Conservation (phyloP, 2,113 vertebrate genomes). For the Xiphorhynchus elegans region DNA sequence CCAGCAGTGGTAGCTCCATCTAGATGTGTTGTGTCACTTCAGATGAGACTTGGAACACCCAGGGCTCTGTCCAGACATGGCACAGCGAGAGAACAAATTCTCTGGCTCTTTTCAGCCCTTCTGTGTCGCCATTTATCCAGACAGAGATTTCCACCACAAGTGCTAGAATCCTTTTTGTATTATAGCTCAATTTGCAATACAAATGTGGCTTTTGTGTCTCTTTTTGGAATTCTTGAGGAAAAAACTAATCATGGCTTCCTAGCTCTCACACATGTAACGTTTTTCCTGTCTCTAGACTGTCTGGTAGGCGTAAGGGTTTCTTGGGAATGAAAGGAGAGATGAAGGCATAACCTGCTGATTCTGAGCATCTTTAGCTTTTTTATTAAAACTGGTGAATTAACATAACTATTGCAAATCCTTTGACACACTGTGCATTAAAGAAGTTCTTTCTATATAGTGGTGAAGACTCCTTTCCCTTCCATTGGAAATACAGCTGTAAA, state of each 20-base stretch:
- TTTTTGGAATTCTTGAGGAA: background rate
- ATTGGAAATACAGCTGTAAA: background rate
- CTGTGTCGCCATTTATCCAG: background rate
- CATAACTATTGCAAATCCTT: background rate
- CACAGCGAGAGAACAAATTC: background rate
- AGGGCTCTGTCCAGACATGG: background rate
- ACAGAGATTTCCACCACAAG: background rate
- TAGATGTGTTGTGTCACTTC: background rate
- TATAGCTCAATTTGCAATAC: background rate
- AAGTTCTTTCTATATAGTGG: background rate
- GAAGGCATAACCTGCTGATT: background rate
- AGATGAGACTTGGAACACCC: background rate
- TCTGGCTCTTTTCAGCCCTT: background rate
- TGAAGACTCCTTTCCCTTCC: rapidly evolving
- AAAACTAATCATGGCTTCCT: background rate
- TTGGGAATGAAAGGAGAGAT: background rate
- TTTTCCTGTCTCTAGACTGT: background rate
- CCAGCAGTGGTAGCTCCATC: background rate
- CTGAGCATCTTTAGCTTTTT: background rate
- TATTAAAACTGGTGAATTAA: background rate
- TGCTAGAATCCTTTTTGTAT: background rate
- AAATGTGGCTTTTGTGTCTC: rapidly evolving
- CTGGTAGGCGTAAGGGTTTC: background rate
- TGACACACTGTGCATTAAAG: background rate
- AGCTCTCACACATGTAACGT: rapidly evolving